Conservation (phyloP, 1,140 invertebrate species). For the Drosophila arawakana region DNA sequence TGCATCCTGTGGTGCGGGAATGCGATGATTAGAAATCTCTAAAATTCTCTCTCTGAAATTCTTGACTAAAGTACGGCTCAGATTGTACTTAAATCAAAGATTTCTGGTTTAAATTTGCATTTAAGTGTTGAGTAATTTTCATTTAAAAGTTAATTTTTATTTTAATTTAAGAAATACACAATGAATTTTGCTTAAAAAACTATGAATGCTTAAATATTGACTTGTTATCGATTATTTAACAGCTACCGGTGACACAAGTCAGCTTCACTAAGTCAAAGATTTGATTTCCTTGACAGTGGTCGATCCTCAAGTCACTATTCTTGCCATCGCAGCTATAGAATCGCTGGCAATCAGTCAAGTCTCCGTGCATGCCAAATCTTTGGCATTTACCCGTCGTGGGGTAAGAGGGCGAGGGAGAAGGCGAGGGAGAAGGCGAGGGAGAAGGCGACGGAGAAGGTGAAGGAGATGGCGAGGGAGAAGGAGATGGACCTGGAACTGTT, state of each 20-base stretch:
- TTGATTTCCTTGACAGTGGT: slow-evolving; percentile 22
- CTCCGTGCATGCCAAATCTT: slow-evolving; percentile 41
- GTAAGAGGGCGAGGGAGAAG: neutral
- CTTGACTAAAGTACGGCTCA: too few relatives aligned
- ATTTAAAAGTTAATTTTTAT: too few relatives aligned
- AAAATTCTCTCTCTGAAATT: too few relatives aligned
- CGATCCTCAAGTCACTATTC: slow-evolving; percentile 15
- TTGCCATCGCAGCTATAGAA: slow-evolving; percentile 47
- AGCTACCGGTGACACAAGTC: slow-evolving; percentile 41
- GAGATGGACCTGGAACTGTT: slow-evolving; percentile 1
- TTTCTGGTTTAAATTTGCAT: too few relatives aligned
- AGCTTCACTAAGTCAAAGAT: slow-evolving; percentile 40
- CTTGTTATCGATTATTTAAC: slow-evolving; percentile 18
- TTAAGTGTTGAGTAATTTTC: too few relatives aligned
- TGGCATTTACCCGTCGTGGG: slow-evolving; percentile 30
- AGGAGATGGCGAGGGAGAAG: neutral
- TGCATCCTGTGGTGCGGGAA: slow-evolving; percentile 86
- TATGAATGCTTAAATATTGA: too few relatives aligned
- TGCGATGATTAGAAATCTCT: slow-evolving; percentile 62
- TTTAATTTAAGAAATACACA: too few relatives aligned
- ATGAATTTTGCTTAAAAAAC: too few relatives aligned
- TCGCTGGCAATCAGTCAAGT: slow-evolving; percentile 48
- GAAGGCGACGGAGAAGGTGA: too few relatives aligned
- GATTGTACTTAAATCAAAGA: too few relatives aligned
- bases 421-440: neutral